phyloP scores from a whole-genome alignment of 2,797 vertebrate species.

The Cossypha caffra region DNA sequence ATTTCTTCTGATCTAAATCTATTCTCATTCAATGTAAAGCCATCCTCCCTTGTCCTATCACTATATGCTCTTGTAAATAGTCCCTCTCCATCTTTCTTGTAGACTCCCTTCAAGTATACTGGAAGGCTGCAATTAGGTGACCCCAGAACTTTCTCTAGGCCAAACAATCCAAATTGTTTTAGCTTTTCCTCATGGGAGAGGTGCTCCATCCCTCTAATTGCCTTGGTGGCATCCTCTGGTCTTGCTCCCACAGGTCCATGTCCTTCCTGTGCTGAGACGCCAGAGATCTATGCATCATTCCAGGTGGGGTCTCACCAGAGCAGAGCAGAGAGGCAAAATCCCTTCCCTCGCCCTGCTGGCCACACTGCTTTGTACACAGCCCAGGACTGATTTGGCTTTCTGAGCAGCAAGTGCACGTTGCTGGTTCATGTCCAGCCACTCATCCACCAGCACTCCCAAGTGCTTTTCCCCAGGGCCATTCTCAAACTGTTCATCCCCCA shows the following conservation, averaged over 20 bases:
- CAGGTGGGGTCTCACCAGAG: not conserved
- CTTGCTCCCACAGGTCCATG: accelerated
- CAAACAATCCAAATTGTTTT: not conserved
- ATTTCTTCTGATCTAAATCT: not conserved
- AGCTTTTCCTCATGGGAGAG: not conserved
- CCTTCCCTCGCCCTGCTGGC: accelerated
- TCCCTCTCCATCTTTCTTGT: not conserved
- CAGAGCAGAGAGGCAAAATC: not conserved
- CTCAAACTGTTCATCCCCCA: accelerated
- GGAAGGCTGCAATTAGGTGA: not conserved
- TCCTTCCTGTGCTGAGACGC: not conserved
- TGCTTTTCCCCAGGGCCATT: not conserved
- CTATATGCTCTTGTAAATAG: not conserved
- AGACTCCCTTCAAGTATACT: not conserved
- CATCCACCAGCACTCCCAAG: not conserved
- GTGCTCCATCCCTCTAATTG: not conserved
- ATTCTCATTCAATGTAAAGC: not conserved
- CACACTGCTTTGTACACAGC: not conserved
- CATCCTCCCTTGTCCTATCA: no score
- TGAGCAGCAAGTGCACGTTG: not conserved
- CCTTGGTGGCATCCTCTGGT: not conserved
- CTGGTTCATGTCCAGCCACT: not conserved
- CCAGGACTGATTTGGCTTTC: not conserved
- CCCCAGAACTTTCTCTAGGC: not conserved
- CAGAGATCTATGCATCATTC: not conserved